These are phyloP conservation scores for Gastracanthus pulcherrimus DNA, from an alignment of 2,888 invertebrate species.

Conservation along the genomic window DNA sequence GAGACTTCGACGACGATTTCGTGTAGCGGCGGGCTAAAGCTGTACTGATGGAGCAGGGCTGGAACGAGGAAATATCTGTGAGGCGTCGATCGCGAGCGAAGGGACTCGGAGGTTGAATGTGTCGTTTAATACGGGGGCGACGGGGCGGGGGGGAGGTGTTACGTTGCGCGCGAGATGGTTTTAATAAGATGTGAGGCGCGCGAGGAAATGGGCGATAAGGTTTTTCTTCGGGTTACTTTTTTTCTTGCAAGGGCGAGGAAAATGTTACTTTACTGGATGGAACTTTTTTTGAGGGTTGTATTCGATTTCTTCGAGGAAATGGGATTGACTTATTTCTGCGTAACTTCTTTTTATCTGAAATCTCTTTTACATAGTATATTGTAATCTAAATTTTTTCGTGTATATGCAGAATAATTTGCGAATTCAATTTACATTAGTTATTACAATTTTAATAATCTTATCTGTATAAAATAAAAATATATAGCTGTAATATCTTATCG, in stretches of 20 bases:
- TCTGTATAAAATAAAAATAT: too few species aligned
- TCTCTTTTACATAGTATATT: too few species aligned
- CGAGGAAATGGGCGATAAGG: background rate
- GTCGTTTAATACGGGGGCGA: slow-evolving; percentile 15
- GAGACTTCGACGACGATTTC: slow-evolving; percentile 22
- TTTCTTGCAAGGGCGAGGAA: background rate
- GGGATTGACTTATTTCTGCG: background rate
- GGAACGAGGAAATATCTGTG: slow-evolving; percentile 59
- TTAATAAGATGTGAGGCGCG: slow-evolving; percentile 61
- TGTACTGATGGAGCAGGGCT: background rate
- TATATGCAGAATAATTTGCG: too few species aligned
- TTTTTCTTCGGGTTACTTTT: background rate
- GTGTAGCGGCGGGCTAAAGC: slow-evolving; percentile 4
- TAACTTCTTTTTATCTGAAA: background rate
- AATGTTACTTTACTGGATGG: too few species aligned
- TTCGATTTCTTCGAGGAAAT: slow-evolving; percentile 42
- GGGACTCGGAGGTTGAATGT: slow-evolving; percentile 46
- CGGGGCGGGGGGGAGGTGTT: background rate
- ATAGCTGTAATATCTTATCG: too few species aligned
- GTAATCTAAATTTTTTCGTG: too few species aligned
- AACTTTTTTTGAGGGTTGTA: background rate
- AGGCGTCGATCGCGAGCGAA: slow-evolving; percentile 36
- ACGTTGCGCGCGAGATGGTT: slow-evolving; percentile 40
- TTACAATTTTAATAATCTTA: too few species aligned
- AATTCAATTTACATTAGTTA: too few species aligned